Percentiles rank a stretch among this genome's conserved stretches.
Conservation (phyloP, 2,888 invertebrate genomes). For the Ophion ellenae region DNA sequence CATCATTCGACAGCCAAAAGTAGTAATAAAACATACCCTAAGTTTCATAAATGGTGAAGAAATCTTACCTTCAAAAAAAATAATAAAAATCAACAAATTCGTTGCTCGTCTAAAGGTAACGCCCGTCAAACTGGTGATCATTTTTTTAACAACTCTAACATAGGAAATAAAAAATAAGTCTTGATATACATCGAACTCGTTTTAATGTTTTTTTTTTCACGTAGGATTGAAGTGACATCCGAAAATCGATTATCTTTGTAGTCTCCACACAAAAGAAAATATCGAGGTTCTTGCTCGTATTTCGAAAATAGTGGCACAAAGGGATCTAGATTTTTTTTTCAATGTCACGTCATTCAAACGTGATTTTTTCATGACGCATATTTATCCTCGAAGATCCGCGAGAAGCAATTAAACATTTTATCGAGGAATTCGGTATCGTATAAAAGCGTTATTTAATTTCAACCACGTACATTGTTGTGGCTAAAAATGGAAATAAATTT, state of each 20-base stretch:
- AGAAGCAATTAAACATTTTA: not conserved
- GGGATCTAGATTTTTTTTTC: not conserved
- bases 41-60: no score
- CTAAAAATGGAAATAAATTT: conserved; percentile 3
- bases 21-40: no score
- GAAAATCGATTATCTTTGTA: not conserved
- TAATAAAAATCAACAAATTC: no score
- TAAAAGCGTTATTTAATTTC: conserved; percentile 2
- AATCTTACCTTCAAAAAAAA: no score
- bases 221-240: not conserved
- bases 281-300: not conserved
- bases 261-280: not conserved
- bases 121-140: not conserved
- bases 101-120: no score
- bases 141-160: not conserved
- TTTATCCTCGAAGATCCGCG: not conserved
- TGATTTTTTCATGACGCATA: not conserved
- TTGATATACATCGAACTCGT: not conserved
- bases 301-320: not conserved
- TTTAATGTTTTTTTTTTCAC: not conserved
- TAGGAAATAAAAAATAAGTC: no score
- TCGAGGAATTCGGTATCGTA: not conserved
- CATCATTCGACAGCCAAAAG: no score
- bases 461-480: not conserved
- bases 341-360: not conserved